These are phyloP conservation scores for Podarcis siculus DNA, from an alignment of 2,797 vertebrate genomes.

Conservation along the genomic window DNA sequence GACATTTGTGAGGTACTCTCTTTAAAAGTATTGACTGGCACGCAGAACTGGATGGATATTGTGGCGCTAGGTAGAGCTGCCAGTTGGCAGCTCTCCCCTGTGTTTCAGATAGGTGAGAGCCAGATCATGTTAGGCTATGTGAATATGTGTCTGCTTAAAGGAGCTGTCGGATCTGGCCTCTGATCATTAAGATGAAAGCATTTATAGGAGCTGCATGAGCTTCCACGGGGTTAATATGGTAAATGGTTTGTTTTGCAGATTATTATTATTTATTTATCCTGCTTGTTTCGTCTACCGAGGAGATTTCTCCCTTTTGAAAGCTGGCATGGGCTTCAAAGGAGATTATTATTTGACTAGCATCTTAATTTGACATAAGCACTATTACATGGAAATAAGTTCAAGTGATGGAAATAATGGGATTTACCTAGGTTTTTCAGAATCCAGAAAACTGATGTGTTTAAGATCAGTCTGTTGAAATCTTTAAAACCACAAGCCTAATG, in stretches of 20 bases:
- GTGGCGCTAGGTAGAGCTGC: constrained; percentile 1
- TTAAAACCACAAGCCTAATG: constrained; percentile 6
- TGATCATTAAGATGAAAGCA: background rate
- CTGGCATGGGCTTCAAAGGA: background rate
- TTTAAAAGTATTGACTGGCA: background rate
- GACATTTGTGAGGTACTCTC: background rate
- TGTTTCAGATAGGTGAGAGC: constrained; percentile 22
- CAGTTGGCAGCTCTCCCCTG: background rate
- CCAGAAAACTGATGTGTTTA: background rate
- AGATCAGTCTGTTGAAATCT: background rate
- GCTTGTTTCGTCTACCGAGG: background rate
- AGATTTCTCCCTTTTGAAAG: background rate
- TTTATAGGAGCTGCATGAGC: background rate
- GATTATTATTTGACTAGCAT: background rate
- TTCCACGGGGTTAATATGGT: background rate
- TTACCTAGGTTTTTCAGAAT: background rate
- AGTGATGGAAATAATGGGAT: background rate
- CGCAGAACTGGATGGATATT: background rate
- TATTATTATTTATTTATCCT: background rate
- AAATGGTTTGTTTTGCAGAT: background rate
- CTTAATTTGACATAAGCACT: background rate
- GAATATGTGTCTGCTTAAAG: accelerated
- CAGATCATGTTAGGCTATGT: background rate
- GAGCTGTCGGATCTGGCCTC: accelerated
- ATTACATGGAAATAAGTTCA: background rate